Evolutionary conservation across 2,797 vertebrate genomes (phyloP).

Genomic region (Phyllotis vaccarum): DNA sequence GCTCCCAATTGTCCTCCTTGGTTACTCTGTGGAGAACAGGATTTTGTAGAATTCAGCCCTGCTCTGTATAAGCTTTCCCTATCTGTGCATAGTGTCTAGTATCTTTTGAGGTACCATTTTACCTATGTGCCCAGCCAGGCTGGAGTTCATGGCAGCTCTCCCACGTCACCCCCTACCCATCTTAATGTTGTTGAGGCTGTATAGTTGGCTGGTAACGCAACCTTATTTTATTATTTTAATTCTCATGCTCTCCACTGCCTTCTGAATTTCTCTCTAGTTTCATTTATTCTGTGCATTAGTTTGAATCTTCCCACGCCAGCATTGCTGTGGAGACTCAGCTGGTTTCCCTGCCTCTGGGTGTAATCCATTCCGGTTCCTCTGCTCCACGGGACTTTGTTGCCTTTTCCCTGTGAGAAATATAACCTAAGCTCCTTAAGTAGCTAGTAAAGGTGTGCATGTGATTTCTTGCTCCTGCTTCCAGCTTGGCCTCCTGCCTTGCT

Average conservation of each 20-base stretch:
- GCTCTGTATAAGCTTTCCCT: not conserved
- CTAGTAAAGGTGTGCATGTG: not conserved
- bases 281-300: not conserved
- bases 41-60: not conserved
- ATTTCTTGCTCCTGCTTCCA: not conserved
- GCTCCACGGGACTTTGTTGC: not conserved
- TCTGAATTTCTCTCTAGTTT: not conserved
- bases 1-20: not conserved
- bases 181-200: not conserved
- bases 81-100: not conserved
- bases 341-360: not conserved
- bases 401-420: not conserved
- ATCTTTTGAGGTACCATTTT: not conserved
- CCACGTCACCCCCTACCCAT: not conserved
- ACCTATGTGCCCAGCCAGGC: not conserved
- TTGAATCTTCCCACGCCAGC: not conserved
- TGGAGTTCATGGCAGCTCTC: not conserved
- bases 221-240: not conserved
- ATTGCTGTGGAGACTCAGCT: not conserved
- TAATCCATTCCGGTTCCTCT: not conserved
- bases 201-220: not conserved
- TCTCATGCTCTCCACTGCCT: not conserved
- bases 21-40: constrained; percentile 17
- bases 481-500: not conserved
- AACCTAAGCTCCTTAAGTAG: not conserved